Evolutionary conservation across 2,797 vertebrate species (phyloP).

Genomic region (Enoplosus armatus): DNA sequence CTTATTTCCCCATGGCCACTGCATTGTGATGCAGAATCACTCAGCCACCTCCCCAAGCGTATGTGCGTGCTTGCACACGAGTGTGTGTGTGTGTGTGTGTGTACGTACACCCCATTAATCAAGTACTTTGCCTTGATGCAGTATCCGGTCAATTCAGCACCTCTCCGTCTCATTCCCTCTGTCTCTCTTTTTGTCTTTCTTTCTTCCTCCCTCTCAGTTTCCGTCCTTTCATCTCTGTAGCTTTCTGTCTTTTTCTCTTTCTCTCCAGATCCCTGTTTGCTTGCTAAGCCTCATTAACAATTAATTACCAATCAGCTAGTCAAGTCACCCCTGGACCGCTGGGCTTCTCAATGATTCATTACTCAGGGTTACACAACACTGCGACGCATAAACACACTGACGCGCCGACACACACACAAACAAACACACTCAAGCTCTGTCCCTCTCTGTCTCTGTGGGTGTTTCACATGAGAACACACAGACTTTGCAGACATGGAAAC

Average conservation of each 20-base stretch:
- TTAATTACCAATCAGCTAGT: conserved; percentile 88
- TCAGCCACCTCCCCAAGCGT: conserved; percentile 60
- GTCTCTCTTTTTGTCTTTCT: conserved; percentile 13
- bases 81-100: conserved; percentile 9
- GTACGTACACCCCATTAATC: conserved; percentile 76
- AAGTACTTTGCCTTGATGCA: conserved; percentile 72
- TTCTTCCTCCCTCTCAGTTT: conserved; percentile 49
- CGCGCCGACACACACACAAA: conserved; percentile 37
- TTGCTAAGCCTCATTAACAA: conserved; percentile 87
- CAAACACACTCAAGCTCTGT: conserved; percentile 44
- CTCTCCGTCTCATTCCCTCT: conserved; percentile 54
- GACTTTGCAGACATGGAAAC: neutral
- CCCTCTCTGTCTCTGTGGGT: conserved; percentile 21
- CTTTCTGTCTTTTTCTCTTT: conserved; percentile 56
- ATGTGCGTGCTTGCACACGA: neutral
- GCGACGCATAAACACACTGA: conserved; percentile 70
- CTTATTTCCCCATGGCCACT: conserved; percentile 71
- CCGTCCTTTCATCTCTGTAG: conserved; percentile 62
- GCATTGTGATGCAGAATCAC: conserved; percentile 83
- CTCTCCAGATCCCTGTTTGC: conserved; percentile 74
- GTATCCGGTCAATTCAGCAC: conserved; percentile 72
- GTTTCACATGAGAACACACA: conserved; percentile 6
- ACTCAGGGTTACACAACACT: conserved; percentile 81
- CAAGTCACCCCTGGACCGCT: conserved; percentile 82
- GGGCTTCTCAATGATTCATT: conserved; percentile 88